A percentile compares a stretch with the other conserved stretches of the same genome.
Conservation (phyloP, 2,797 vertebrate genomes). For the Melanotaenia pygmaea region DNA sequence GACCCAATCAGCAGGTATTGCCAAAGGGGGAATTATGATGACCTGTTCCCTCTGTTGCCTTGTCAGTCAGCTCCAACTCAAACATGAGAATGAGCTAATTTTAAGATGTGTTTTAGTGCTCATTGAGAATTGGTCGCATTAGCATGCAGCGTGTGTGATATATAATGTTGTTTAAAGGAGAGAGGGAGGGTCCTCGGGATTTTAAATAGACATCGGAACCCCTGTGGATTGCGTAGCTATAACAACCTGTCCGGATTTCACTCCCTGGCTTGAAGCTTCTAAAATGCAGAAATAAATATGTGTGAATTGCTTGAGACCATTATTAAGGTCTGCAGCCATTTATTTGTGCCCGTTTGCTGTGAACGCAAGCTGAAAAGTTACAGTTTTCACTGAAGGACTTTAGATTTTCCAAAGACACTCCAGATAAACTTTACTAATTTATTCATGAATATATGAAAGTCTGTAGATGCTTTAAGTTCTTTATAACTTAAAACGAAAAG, state of each 20-base stretch:
- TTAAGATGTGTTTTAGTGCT: slow-evolving; percentile 89
- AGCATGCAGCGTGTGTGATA: slow-evolving; percentile 86
- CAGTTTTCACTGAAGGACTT: neutral
- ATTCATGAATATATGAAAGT: neutral
- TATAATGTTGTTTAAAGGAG: slow-evolving; percentile 88
- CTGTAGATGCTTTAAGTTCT: neutral
- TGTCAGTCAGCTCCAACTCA: slow-evolving; percentile 78
- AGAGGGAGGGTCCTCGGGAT: slow-evolving; percentile 85
- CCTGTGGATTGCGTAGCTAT: slow-evolving; percentile 92
- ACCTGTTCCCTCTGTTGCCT: slow-evolving; percentile 77
- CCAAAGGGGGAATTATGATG: slow-evolving; percentile 90
- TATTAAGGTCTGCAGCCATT: slow-evolving; percentile 59
- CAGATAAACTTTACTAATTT: neutral
- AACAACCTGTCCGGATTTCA: slow-evolving; percentile 94
- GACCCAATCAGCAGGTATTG: slow-evolving; percentile 90
- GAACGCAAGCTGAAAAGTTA: slow-evolving; percentile 45
- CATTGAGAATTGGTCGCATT: slow-evolving; percentile 87
- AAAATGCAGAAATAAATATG: slow-evolving; percentile 88
- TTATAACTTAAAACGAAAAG: neutral
- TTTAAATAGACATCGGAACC: slow-evolving; percentile 90
- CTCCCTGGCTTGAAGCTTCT: slow-evolving; percentile 88
- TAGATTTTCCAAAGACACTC: neutral
- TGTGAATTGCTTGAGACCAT: slow-evolving; percentile 78
- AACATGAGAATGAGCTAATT: slow-evolving; percentile 85
- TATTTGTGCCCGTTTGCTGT: slow-evolving; percentile 50